Percentiles rank a stretch among this genome's conserved stretches.
phyloP scores from a whole-genome alignment of 1,140 invertebrate species.

The Heliconius himera region DNA sequence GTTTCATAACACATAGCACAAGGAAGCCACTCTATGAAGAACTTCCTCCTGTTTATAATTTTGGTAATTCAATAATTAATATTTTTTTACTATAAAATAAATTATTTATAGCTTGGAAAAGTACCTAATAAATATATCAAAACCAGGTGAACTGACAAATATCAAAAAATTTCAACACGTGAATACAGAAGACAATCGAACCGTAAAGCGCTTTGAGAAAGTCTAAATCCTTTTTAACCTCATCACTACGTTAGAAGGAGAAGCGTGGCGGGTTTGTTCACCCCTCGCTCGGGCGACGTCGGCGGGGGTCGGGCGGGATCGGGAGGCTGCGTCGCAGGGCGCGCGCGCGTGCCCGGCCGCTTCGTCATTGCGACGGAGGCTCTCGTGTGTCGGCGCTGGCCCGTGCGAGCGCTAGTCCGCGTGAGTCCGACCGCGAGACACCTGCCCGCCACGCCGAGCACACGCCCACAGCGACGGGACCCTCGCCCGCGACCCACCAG shows the following conservation, averaged over 20 bases:
- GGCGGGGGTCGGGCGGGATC: conserved; percentile 60
- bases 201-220: conserved; percentile 71
- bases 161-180: neutral
- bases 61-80: neutral
- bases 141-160: neutral
- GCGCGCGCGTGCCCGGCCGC: conserved; percentile 78
- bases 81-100: neutral
- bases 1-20: conserved; percentile 28
- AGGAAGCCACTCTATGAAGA: neutral
- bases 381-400: conserved; percentile 75
- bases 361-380: conserved; percentile 80
- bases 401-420: conserved; percentile 67
- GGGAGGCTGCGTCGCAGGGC: conserved; percentile 72
- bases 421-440: conserved; percentile 52
- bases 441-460: conserved; percentile 57
- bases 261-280: conserved; percentile 78
- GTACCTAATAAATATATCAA: neutral
- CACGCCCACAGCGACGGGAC: conserved; percentile 56
- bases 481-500: neutral
- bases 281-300: conserved; percentile 65
- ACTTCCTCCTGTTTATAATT: neutral
- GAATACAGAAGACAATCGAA: conserved; percentile 60
- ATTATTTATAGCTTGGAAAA: neutral
- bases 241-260: conserved; percentile 76
- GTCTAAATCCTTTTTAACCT: conserved; percentile 80